Conservation (phyloP, 2,888 invertebrate species). For the Altica lythri region DNA sequence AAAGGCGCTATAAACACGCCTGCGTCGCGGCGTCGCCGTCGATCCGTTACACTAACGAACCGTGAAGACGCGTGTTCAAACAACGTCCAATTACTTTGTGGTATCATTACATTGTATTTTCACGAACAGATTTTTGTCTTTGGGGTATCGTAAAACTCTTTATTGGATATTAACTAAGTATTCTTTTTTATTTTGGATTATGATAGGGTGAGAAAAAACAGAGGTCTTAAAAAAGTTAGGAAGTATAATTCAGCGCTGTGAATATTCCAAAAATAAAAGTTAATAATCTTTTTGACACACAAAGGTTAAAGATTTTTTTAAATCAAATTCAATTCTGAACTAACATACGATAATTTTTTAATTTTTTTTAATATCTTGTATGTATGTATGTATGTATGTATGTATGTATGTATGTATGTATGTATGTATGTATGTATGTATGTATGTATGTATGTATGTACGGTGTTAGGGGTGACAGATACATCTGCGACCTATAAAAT, state of each 20-base stretch:
- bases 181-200: background rate
- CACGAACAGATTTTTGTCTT: constrained; percentile 43
- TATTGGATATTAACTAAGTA: constrained; percentile 6
- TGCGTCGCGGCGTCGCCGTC: constrained; percentile 33
- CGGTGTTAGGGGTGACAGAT: too few species aligned
- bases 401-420: too few species aligned
- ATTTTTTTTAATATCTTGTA: too few species aligned
- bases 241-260: background rate
- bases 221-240: too few species aligned
- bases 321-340: too few species aligned
- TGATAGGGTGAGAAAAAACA: background rate
- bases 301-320: too few species aligned
- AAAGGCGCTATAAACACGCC: constrained; percentile 48
- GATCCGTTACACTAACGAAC: constrained; percentile 53
- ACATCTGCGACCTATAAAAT: too few species aligned
- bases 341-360: too few species aligned
- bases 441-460: too few species aligned
- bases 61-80: constrained; percentile 52
- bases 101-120: constrained; percentile 53
- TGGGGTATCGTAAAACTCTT: constrained; percentile 9
- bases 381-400: too few species aligned
- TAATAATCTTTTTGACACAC: background rate
- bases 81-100: constrained; percentile 57
- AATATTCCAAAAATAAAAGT: background rate
- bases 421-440: too few species aligned